These are phyloP conservation scores for Elaeidobius kamerunicus DNA, from an alignment of 2,888 invertebrate species.

Conservation along the genomic window DNA sequence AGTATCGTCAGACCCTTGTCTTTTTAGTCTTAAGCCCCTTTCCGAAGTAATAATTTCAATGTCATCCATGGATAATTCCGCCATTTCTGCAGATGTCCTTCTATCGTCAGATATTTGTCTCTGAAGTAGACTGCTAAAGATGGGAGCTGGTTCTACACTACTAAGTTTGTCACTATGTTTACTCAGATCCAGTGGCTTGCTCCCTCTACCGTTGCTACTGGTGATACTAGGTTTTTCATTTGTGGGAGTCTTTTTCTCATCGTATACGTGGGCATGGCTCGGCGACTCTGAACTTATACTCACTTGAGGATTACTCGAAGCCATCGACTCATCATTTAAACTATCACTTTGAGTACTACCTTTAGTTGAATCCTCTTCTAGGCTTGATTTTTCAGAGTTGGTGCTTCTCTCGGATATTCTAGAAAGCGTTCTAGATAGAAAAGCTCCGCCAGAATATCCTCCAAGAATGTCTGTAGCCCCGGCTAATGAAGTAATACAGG, in stretches of 20 bases:
- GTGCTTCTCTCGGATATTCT: constrained; percentile 86
- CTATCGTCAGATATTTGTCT: constrained; percentile 74
- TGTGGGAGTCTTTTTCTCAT: constrained; percentile 45
- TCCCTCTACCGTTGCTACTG: constrained; percentile 31
- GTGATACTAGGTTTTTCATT: constrained; percentile 33
- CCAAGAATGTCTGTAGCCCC: constrained; percentile 64
- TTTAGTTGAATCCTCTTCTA: constrained; percentile 83
- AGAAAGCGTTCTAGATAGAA: constrained; percentile 74
- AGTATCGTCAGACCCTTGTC: constrained; percentile 51
- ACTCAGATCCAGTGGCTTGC: constrained; percentile 34
- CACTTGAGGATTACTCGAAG: constrained; percentile 81
- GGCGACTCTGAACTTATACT: constrained; percentile 83
- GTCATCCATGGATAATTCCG: constrained; percentile 75
- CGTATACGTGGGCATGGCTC: constrained; percentile 65
- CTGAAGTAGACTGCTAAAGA: constrained; percentile 46
- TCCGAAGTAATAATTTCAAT: constrained; percentile 51
- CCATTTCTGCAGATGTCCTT: constrained; percentile 80
- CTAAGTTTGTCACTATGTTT: constrained; percentile 36
- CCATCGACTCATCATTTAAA: constrained; percentile 78
- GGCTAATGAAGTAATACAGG: constrained; percentile 57
- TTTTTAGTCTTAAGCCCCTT: constrained; percentile 45
- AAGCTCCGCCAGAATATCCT: constrained; percentile 57
- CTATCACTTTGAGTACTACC: constrained; percentile 81
- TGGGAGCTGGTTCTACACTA: constrained; percentile 43
- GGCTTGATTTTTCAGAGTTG: constrained; percentile 83